Percentiles rank a stretch among this genome's conserved stretches.
Evolutionary conservation across 2,113 vertebrate genomes (phyloP).

Genomic region (Cinclus mexicanus): DNA sequence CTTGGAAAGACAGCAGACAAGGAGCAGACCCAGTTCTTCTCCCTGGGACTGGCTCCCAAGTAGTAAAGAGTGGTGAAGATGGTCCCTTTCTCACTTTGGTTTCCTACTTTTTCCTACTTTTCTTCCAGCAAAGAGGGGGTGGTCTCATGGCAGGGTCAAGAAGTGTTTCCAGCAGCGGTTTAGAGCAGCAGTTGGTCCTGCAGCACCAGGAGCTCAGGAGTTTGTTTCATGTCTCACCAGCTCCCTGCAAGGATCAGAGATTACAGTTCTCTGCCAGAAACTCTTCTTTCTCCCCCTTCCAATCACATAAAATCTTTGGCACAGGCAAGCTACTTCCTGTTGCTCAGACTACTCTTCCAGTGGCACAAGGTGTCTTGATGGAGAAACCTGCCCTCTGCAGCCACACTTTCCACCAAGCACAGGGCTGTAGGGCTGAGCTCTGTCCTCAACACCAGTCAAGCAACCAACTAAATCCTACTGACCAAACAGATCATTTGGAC

Average conservation of each 20-base stretch:
- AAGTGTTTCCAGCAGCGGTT: not conserved
- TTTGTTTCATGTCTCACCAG: not conserved
- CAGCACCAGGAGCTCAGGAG: slow-evolving; percentile 13
- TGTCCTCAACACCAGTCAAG: not conserved
- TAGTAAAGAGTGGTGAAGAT: not conserved
- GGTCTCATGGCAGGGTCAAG: not conserved
- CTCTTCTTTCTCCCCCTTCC: not conserved
- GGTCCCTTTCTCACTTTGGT: not conserved
- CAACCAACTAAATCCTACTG: not conserved
- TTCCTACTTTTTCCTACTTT: not conserved
- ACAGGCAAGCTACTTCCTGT: not conserved
- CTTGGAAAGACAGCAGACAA: not conserved
- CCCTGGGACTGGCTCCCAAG: not conserved
- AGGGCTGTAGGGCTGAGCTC: not conserved
- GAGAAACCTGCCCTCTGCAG: not conserved
- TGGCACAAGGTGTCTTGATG: not conserved
- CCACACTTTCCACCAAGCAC: not conserved
- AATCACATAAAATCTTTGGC: not conserved
- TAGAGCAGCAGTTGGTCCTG: not conserved
- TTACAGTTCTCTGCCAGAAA: not conserved
- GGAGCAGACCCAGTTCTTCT: not conserved
- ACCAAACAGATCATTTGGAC: not conserved
- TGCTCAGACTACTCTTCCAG: not conserved
- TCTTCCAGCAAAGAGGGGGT: not conserved
- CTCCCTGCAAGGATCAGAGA: slow-evolving; percentile 56